phyloP scores from a whole-genome alignment of 2,797 vertebrate genomes.

The Pagetopsis macropterus region DNA sequence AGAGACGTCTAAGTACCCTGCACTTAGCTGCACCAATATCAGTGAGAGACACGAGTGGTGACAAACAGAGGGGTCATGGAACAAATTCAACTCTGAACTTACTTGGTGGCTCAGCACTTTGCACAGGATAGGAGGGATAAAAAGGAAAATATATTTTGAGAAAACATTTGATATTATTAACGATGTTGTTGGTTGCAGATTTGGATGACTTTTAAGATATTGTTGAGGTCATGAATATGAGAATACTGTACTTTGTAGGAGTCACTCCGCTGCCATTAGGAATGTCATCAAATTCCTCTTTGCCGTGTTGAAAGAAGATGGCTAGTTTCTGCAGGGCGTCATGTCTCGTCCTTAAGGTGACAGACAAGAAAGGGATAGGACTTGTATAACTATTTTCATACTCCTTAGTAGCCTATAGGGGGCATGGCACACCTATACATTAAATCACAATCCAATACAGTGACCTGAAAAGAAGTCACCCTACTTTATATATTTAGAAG shows the following conservation, averaged over 20 bases:
- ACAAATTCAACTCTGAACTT: slow-evolving; percentile 54
- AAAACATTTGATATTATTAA: neutral
- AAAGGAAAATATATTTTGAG: neutral
- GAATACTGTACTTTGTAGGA: slow-evolving; percentile 66
- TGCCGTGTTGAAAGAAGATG: slow-evolving; percentile 76
- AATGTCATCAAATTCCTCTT: slow-evolving; percentile 40
- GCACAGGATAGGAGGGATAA: neutral
- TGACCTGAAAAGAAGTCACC: neutral
- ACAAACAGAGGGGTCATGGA: slow-evolving; percentile 38
- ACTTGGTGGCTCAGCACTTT: slow-evolving; percentile 72
- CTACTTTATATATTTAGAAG: no score
- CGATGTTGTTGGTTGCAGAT: neutral
- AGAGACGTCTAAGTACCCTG: slow-evolving; percentile 28
- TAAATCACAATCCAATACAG: neutral
- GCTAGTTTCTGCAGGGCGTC: slow-evolving; percentile 83
- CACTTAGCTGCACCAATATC: slow-evolving; percentile 54
- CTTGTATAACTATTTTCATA: neutral
- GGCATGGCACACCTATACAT: neutral
- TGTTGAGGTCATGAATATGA: neutral
- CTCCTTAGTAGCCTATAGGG: neutral
- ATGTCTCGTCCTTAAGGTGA: slow-evolving; percentile 63
- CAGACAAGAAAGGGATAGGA: neutral
- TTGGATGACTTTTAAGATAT: neutral
- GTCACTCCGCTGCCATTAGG: slow-evolving; percentile 32
- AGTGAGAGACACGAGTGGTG: slow-evolving; percentile 51